Percentiles rank a stretch among this genome's conserved stretches.
Conservation (phyloP, 2,797 vertebrate species). For the Oophaga sylvatica region DNA sequence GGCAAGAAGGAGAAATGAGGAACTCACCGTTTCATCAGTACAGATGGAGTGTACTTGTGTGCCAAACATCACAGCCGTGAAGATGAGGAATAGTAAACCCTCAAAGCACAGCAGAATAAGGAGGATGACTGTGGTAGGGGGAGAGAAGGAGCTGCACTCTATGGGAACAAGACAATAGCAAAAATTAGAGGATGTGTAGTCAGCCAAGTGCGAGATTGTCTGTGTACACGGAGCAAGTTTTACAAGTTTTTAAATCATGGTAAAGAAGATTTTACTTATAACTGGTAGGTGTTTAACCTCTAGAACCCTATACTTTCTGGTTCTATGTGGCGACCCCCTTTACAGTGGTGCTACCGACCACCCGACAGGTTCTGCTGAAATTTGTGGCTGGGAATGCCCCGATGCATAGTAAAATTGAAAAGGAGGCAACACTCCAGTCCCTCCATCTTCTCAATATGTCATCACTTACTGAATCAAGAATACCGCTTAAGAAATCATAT, state of each 20-base stretch:
- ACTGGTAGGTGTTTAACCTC: too few relatives aligned
- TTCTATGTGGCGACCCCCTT: too few relatives aligned
- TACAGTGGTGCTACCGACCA: too few relatives aligned
- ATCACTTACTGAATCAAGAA: too few relatives aligned
- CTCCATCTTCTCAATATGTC: too few relatives aligned
- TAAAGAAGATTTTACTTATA: too few relatives aligned
- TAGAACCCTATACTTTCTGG: too few relatives aligned
- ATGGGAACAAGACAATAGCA: constrained; percentile 63
- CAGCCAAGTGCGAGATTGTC: not conserved
- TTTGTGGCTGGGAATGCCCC: too few relatives aligned
- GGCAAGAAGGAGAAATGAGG: not conserved
- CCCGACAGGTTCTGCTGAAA: too few relatives aligned
- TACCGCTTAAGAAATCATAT: not conserved
- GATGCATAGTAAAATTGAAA: too few relatives aligned
- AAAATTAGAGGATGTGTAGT: not conserved
- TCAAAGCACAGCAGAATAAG: constrained; percentile 96
- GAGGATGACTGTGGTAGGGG: constrained; percentile 92
- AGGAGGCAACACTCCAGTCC: too few relatives aligned
- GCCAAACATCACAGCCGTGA: constrained; percentile 97
- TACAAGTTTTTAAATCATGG: not conserved
- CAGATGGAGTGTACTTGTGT: constrained; percentile 98
- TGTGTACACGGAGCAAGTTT: not conserved
- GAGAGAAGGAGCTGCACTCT: constrained; percentile 97
- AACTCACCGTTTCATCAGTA: constrained; percentile 91
- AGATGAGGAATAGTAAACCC: constrained; percentile 94